Evolutionary conservation across 2,797 vertebrate species (phyloP).

Genomic region (Phataginus tetradactyla): DNA sequence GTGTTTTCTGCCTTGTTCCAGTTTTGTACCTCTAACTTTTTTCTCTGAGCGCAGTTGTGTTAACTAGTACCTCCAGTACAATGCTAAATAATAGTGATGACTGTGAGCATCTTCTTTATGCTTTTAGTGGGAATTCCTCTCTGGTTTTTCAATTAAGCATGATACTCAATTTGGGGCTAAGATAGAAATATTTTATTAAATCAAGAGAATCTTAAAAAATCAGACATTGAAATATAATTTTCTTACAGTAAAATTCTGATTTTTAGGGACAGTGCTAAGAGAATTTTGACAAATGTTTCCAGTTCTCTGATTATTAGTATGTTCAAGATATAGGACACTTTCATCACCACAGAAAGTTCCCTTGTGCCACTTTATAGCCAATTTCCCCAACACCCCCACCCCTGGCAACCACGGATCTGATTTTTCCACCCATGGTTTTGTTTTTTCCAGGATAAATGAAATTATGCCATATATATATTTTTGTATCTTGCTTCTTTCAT

Average conservation of each 20-base stretch:
- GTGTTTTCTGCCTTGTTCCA: background rate
- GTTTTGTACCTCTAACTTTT: background rate
- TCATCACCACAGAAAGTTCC: background rate
- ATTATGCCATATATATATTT: background rate
- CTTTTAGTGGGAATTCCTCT: background rate
- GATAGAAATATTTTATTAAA: background rate
- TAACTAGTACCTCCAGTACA: background rate
- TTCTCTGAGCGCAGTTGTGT: background rate
- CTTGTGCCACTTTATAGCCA: background rate
- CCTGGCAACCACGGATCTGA: background rate
- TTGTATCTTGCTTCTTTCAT: background rate
- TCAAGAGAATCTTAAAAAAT: constrained; percentile 1
- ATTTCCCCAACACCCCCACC: background rate
- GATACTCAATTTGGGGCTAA: background rate
- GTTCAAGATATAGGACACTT: background rate
- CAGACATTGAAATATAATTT: background rate
- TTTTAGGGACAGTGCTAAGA: background rate
- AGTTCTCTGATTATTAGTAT: background rate
- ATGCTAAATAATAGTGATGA: background rate
- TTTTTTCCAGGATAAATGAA: background rate
- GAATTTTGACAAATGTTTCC: background rate
- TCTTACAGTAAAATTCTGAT: background rate
- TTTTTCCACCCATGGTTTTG: background rate
- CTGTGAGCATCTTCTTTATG: background rate
- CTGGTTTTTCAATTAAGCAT: background rate